phyloP scores from a whole-genome alignment of 2,888 invertebrate genomes.

The Trachelus tabidus region DNA sequence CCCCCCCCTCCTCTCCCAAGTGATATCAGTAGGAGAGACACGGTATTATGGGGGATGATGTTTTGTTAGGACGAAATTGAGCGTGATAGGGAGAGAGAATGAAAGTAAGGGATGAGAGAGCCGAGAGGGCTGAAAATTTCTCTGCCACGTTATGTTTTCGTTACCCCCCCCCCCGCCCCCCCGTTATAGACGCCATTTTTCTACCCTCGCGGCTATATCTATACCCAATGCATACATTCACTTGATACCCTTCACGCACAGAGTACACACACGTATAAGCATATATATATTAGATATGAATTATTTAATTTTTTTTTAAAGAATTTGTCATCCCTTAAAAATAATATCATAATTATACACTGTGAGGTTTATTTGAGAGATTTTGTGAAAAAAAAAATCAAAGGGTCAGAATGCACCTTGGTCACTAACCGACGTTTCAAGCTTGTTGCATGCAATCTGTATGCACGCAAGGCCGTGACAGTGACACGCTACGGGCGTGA shows the following conservation, averaged over 20 bases:
- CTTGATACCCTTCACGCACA: background rate
- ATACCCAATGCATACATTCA: background rate
- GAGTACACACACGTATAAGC: background rate
- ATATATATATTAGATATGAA: background rate
- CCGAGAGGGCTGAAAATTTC: background rate
- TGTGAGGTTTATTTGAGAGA: background rate
- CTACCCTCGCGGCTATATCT: background rate
- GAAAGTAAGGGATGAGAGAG: background rate
- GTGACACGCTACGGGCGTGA: slow-evolving; percentile 57
- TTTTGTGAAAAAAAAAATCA: background rate
- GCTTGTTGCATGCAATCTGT: slow-evolving; percentile 30
- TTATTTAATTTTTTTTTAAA: background rate
- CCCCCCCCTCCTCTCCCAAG: background rate
- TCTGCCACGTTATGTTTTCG: background rate
- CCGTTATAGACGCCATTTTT: background rate
- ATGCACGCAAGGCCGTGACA: slow-evolving; percentile 49
- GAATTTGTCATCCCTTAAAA: background rate
- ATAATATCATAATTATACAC: background rate
- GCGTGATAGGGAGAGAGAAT: slow-evolving; percentile 32
- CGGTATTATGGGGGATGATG: slow-evolving; percentile 28
- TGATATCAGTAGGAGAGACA: background rate
- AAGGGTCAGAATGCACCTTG: slow-evolving; percentile 2
- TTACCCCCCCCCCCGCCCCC: background rate
- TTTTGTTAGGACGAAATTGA: slow-evolving; percentile 55
- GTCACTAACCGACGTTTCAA: background rate